Evolutionary conservation across 2,797 vertebrate species (phyloP).

Genomic region (Potorous gilbertii): DNA sequence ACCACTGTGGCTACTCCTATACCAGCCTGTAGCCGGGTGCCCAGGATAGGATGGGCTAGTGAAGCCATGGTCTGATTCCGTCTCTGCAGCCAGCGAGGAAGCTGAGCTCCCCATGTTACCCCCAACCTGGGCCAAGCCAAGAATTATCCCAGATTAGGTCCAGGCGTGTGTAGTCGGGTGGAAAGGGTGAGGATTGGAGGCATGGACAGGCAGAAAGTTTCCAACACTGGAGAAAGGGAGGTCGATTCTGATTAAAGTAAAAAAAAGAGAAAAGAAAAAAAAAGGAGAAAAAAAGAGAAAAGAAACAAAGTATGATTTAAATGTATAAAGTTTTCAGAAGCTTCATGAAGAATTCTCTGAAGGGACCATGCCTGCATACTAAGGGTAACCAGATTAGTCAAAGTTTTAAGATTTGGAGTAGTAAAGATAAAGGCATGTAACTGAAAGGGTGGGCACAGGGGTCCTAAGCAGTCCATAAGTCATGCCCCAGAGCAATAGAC

Average conservation of each 20-base stretch:
- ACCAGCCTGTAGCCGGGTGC: conserved; percentile 92
- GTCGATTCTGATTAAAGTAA: conserved; percentile 78
- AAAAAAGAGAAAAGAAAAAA: conserved; percentile 67
- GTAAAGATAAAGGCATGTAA: background rate
- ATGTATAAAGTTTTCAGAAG: conserved; percentile 63
- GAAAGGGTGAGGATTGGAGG: conserved; percentile 61
- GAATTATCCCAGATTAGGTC: conserved; percentile 84
- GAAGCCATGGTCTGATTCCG: conserved; percentile 96
- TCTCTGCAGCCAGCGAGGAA: conserved; percentile 95
- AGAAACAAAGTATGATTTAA: conserved; percentile 79
- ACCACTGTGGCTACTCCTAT: conserved; percentile 92
- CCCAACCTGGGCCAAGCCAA: conserved; percentile 76
- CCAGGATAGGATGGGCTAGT: conserved; percentile 88
- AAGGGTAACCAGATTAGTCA: background rate
- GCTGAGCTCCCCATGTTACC: conserved; percentile 97
- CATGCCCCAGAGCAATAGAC: background rate
- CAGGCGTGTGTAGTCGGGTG: conserved; percentile 71
- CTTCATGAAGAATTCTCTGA: conserved; percentile 46
- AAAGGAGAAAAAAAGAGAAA: conserved; percentile 78
- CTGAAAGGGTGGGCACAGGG: background rate
- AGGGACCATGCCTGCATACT: background rate
- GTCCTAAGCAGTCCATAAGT: background rate
- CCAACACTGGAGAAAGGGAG: conserved; percentile 70
- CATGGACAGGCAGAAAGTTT: background rate
- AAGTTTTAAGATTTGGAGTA: background rate